phyloP scores from a whole-genome alignment of 2,113 vertebrate genomes.

The Malaclemys terrapin region DNA sequence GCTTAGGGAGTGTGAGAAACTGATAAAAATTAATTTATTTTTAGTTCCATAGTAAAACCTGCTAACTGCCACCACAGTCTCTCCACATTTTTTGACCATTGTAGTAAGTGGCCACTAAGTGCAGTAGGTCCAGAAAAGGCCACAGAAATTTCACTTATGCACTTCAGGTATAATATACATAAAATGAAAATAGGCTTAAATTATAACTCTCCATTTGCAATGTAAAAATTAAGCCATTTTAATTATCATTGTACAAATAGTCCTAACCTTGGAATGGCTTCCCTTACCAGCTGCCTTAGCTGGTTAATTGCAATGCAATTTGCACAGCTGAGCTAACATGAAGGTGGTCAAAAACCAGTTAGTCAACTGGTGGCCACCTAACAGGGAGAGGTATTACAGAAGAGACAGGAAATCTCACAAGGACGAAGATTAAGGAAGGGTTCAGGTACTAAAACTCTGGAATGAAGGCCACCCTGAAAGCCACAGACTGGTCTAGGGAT shows the following conservation, averaged over 20 bases:
- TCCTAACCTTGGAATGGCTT: background rate
- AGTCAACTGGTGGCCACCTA: background rate
- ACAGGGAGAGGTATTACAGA: background rate
- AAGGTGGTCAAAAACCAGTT: background rate
- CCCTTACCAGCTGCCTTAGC: background rate
- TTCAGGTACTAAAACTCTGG: background rate
- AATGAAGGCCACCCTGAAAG: background rate
- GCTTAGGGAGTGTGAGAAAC: background rate
- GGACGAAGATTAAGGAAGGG: background rate
- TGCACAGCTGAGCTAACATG: background rate
- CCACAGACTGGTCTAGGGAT: background rate
- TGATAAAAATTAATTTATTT: background rate
- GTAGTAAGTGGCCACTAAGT: background rate
- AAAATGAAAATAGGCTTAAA: background rate
- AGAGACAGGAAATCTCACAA: background rate
- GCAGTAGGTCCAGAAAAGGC: background rate
- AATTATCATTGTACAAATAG: background rate
- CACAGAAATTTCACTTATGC: background rate
- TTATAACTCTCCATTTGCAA: background rate
- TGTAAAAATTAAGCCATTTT: background rate
- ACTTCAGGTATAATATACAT: background rate
- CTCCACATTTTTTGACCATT: background rate
- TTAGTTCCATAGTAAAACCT: background rate
- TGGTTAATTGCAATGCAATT: background rate
- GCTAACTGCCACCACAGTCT: background rate